These are phyloP conservation scores for Campoplex nolae DNA, from an alignment of 2,888 invertebrate species.

Conservation along the genomic window DNA sequence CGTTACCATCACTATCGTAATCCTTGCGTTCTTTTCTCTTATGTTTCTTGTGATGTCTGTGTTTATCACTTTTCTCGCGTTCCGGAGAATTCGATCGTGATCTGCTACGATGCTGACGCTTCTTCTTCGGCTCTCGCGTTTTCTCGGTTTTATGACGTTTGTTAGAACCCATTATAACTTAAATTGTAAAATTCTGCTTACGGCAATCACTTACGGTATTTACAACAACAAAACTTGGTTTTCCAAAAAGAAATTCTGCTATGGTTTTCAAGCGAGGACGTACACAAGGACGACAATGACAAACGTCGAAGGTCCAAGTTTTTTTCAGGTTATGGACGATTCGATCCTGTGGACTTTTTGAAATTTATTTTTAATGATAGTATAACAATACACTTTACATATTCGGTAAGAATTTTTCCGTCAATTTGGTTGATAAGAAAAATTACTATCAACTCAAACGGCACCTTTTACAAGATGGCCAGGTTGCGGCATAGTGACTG, in stretches of 20 bases:
- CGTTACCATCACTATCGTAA: constrained; percentile 83
- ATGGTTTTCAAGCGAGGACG: neutral
- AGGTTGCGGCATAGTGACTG: no score
- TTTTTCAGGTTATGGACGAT: neutral
- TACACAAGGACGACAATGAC: neutral
- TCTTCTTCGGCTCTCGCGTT: constrained; percentile 87
- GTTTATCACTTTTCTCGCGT: constrained; percentile 81
- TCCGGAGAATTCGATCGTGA: constrained; percentile 85
- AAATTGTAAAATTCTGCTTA: neutral
- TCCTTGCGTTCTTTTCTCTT: constrained; percentile 83
- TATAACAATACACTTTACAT: neutral
- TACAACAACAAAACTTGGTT: neutral
- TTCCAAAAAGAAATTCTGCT: neutral
- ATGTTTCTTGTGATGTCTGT: constrained; percentile 83
- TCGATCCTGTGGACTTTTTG: neutral
- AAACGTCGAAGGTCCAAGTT: neutral
- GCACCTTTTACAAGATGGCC: no score
- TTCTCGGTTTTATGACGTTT: constrained; percentile 89
- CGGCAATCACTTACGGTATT: neutral
- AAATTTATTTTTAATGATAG: neutral
- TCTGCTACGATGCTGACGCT: constrained; percentile 87
- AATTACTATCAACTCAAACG: neutral
- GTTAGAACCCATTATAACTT: constrained; percentile 88
- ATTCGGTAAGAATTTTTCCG: neutral
- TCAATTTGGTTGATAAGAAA: neutral